Conservation (phyloP, 1,140 invertebrate species). For the Lasioglossum albipes region DNA sequence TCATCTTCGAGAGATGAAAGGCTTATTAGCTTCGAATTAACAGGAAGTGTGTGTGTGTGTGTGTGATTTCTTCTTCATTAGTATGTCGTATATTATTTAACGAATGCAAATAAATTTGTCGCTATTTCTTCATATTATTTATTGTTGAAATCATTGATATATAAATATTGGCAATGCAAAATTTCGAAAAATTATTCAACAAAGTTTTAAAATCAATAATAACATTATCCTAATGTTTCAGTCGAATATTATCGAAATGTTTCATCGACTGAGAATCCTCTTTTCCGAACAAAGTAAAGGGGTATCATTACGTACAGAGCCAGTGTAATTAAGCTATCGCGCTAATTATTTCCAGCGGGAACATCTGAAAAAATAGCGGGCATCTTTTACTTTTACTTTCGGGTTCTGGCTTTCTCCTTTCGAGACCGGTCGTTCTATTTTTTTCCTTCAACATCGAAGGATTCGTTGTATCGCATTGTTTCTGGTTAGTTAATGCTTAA, state of each 20-base stretch:
- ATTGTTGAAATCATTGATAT: no score
- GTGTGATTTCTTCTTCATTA: no score
- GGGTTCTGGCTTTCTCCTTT: slow-evolving; percentile 10
- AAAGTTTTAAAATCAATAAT: no score
- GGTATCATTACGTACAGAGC: not conserved
- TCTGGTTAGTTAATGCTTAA: not conserved
- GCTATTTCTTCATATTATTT: no score
- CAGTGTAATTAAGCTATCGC: slow-evolving; percentile 11
- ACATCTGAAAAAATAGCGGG: slow-evolving; percentile 25
- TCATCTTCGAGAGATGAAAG: no score
- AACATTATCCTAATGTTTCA: not conserved
- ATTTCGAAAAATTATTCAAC: no score
- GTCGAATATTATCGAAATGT: not conserved
- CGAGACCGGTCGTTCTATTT: slow-evolving; percentile 14
- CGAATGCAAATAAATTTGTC: no score
- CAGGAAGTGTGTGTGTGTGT: no score
- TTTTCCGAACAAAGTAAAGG: not conserved
- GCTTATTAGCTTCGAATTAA: no score
- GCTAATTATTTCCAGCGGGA: slow-evolving; percentile 27
- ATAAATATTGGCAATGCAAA: no score
- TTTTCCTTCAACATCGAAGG: not conserved
- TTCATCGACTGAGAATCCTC: not conserved
- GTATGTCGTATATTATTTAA: no score
- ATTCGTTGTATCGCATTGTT: not conserved
- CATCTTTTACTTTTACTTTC: slow-evolving; percentile 35